Evolutionary conservation across 1,140 invertebrate species (phyloP), one percentile per base, ranked within the genome.

Genomic region (Aphelenchoides besseyi): DNA sequence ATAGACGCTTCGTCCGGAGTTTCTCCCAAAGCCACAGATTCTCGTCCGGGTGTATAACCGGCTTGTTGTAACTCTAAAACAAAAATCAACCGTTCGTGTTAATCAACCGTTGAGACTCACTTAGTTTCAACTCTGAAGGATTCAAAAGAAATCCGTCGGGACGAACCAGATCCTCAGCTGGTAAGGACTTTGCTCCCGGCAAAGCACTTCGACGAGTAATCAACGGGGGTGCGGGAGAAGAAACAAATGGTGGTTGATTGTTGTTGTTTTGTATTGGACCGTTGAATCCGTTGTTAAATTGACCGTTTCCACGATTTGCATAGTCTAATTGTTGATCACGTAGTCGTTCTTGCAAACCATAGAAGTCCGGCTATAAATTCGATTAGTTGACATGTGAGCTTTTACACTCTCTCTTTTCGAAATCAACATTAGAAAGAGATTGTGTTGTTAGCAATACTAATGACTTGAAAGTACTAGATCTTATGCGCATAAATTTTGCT

Each of bases 321-420:
- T 29, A 3, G 35, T 8, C 9, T 37, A 29, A 8, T 18, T 71
- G 2, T 29, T 53, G 53, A 35, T 52, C 57, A n/a, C 52, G 54
- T 32, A 29, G 68, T 37, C n/a, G n/a, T n/a, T n/a, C n/a, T n/a
- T n/a, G n/a, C n/a, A n/a, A n/a, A n/a, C 74, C 74, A 66, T 77
- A 77, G 32, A 73, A 77, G 28, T 75, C 74, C 35, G 77, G 77
- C 16, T n/a, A n/a, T n/a, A n/a, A n/a, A n/a, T n/a, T n/a, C n/a
- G n/a, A n/a, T n/a, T n/a, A n/a, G n/a, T n/a, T n/a, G n/a, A n/a
- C n/a, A n/a, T n/a, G n/a, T n/a, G n/a, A n/a, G n/a, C n/a, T n/a
- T n/a, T n/a, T n/a, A n/a, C n/a, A n/a, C n/a, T n/a, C n/a, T n/a
- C n/a, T n/a, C n/a, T n/a, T n/a, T n/a, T n/a, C n/a, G n/a, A n/a